Evolutionary conservation across 2,888 invertebrate genomes (phyloP).

Genomic region (Cryptosula pallasiana): DNA sequence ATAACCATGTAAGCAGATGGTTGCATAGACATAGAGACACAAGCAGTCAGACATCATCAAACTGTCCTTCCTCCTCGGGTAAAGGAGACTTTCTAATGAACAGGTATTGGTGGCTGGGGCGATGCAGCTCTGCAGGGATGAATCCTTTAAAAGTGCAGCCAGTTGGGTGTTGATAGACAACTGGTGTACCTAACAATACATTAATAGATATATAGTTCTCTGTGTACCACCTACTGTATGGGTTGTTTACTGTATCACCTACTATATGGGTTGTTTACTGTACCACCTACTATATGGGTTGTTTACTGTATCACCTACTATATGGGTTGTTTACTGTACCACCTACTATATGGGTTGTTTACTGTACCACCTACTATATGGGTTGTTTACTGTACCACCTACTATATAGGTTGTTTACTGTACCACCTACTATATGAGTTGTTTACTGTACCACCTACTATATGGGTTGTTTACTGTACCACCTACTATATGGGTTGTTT

Average conservation of each 20-base stretch:
- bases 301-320: too few relatives aligned
- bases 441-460: not conserved
- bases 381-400: too few relatives aligned
- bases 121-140: slow-evolving; percentile 14
- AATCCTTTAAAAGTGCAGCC: not conserved
- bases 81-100: not conserved
- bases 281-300: slow-evolving; percentile 3
- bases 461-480: not conserved
- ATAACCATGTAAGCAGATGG: too few relatives aligned
- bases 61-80: not conserved
- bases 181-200: not conserved
- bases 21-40: too few relatives aligned
- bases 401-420: not conserved
- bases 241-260: not conserved
- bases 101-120: not conserved
- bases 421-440: too few relatives aligned
- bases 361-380: too few relatives aligned
- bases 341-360: not conserved
- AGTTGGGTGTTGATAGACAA: not conserved
- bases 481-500: too few relatives aligned
- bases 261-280: too few relatives aligned
- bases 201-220: too few relatives aligned
- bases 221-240: not conserved
- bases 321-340: too few relatives aligned
- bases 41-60: not conserved